Conservation (phyloP, 2,113 vertebrate species). For the Kryptolebias marmoratus region DNA sequence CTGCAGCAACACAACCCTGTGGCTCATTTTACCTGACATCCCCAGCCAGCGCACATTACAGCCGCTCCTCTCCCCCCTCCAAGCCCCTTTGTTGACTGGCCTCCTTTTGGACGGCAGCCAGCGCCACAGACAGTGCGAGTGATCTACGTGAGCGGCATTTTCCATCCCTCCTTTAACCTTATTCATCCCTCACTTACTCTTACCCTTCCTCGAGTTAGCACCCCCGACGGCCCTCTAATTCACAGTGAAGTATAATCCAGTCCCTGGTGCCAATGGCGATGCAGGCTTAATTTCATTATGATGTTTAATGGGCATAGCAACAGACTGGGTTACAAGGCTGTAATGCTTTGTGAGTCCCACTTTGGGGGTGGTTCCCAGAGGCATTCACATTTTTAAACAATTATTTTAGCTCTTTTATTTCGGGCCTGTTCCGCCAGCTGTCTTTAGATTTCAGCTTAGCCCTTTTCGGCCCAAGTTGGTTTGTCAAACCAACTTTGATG, state of each 20-base stretch:
- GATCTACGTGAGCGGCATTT: constrained; percentile 54
- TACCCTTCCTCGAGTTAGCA: constrained; percentile 43
- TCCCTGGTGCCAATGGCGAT: constrained; percentile 61
- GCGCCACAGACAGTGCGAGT: constrained; percentile 39
- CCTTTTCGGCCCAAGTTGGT: not conserved
- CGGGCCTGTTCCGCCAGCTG: constrained; percentile 6
- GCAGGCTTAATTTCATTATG: constrained; percentile 70
- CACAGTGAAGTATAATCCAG: constrained; percentile 57
- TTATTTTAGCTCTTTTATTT: constrained; percentile 17
- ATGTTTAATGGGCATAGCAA: constrained; percentile 68
- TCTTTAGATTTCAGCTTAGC: constrained; percentile 7
- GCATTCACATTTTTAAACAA: constrained; percentile 35
- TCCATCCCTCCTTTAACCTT: constrained; percentile 44
- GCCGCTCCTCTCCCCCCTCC: constrained; percentile 18
- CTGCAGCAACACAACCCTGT: constrained; percentile 41
- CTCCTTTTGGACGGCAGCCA: constrained; percentile 60
- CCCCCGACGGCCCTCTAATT: constrained; percentile 52
- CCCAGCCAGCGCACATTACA: constrained; percentile 45
- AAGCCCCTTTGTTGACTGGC: constrained; percentile 59
- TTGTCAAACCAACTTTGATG: not conserved
- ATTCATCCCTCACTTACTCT: constrained; percentile 17
- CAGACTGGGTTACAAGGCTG: constrained; percentile 43
- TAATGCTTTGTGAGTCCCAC: constrained; percentile 34
- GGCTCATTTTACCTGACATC: constrained; percentile 60
- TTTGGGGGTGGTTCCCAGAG: constrained; percentile 34